phyloP scores from a whole-genome alignment of 2,113 vertebrate species.

The Clarias magur region DNA sequence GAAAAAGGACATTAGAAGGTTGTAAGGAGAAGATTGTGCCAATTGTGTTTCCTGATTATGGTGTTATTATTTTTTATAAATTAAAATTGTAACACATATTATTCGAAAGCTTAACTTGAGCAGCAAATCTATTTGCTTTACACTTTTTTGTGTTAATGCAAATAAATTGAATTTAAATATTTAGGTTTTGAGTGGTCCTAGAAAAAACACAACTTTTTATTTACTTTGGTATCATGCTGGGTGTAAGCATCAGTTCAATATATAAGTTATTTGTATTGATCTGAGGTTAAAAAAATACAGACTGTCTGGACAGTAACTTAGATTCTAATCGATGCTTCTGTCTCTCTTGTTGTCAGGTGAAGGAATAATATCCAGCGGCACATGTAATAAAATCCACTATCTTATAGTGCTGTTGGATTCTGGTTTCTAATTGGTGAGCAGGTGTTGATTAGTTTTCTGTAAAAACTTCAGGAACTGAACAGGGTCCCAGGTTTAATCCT shows the following conservation, averaged over 20 bases:
- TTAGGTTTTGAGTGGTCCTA: not conserved
- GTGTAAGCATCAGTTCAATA: not conserved
- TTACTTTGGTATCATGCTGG: not conserved
- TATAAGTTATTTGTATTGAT: constrained; percentile 14
- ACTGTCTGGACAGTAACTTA: not conserved
- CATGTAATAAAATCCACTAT: not conserved
- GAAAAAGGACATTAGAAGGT: not conserved
- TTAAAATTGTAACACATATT: not conserved
- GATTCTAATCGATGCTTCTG: not conserved
- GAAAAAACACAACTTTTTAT: not conserved
- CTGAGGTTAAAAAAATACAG: not conserved
- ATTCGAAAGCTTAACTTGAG: not conserved
- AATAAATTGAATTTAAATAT: no score
- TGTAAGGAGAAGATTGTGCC: not conserved
- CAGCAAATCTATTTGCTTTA: not conserved
- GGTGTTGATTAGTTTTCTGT: not conserved
- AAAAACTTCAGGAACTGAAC: not conserved
- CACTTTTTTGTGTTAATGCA: not conserved
- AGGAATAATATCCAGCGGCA: not conserved
- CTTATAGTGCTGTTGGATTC: not conserved
- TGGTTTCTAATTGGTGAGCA: not conserved
- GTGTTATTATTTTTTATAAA: not conserved
- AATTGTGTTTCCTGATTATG: not conserved
- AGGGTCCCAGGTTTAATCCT: not conserved
- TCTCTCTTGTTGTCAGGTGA: not conserved